Evolutionary conservation across 1,140 invertebrate genomes (phyloP).

Genomic region (Drosophila pruinosa): DNA sequence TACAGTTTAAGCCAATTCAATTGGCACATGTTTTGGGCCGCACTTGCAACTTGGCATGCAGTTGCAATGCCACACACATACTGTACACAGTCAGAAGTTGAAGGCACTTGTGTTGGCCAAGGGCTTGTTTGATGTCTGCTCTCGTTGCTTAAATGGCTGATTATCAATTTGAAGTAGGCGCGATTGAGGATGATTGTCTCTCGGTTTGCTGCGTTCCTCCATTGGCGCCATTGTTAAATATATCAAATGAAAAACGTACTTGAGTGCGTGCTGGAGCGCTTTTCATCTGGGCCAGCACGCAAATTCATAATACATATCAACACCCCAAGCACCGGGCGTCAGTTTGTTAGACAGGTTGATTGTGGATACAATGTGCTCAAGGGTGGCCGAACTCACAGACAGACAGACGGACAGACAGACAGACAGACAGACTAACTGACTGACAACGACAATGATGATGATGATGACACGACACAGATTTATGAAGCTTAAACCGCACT

Average conservation of each 20-base stretch:
- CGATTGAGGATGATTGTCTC: slow-evolving; percentile 24
- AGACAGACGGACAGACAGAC: neutral
- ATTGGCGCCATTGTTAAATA: slow-evolving; percentile 46
- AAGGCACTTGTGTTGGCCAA: neutral
- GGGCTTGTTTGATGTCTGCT: neutral
- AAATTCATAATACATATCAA: slow-evolving; percentile 58
- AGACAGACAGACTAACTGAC: neutral
- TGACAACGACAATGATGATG: neutral
- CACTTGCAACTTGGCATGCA: too few species aligned
- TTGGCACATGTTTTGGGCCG: too few species aligned
- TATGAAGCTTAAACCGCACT: slow-evolving; percentile 18
- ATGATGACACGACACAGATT: slow-evolving; percentile 43
- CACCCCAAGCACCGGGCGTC: slow-evolving; percentile 16
- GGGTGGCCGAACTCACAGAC: too few species aligned
- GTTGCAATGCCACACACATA: too few species aligned
- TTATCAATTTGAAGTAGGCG: slow-evolving; percentile 36
- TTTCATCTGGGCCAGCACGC: slow-evolving; percentile 52
- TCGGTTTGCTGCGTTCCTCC: neutral
- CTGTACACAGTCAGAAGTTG: too few species aligned
- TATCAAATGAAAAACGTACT: slow-evolving; percentile 60
- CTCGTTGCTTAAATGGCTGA: neutral
- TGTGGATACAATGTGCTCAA: neutral
- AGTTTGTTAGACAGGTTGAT: slow-evolving; percentile 21
- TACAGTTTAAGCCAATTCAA: too few species aligned
- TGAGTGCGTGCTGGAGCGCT: slow-evolving; percentile 55